phyloP scores from a whole-genome alignment of 2,113 vertebrate genomes.

The Forbesichthys agassizii region DNA sequence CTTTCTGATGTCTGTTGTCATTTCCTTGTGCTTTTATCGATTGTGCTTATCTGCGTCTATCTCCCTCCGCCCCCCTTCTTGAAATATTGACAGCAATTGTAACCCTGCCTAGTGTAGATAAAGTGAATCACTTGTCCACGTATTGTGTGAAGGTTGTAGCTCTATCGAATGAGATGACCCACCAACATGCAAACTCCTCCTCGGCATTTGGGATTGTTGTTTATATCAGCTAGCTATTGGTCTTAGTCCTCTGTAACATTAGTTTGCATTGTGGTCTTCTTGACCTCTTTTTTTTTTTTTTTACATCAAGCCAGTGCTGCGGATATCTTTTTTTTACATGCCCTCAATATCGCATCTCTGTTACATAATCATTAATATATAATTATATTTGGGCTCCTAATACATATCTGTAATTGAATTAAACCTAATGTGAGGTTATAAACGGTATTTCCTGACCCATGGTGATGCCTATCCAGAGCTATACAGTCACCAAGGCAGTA shows the following conservation, averaged over 20 bases:
- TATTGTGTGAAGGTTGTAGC: conserved; percentile 21
- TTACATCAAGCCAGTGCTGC: conserved; percentile 30
- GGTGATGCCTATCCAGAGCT: conserved; percentile 26
- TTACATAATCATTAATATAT: no score
- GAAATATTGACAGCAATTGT: conserved; percentile 28
- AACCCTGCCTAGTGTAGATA: conserved; percentile 1
- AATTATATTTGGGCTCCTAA: no score
- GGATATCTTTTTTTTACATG: not conserved
- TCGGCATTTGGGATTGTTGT: conserved; percentile 54
- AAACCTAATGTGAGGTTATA: not conserved
- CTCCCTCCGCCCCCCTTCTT: conserved; percentile 22
- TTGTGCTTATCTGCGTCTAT: conserved; percentile 33
- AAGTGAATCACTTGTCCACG: not conserved
- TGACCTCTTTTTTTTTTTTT: conserved; percentile 22
- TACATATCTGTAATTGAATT: not conserved
- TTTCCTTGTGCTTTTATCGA: conserved; percentile 48
- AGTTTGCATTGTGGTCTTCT: conserved; percentile 16
- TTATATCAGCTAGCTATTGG: conserved; percentile 35
- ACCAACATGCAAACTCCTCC: conserved; percentile 39
- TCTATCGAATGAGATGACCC: conserved; percentile 51
- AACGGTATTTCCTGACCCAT: conserved; percentile 1
- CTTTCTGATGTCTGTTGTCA: conserved; percentile 34
- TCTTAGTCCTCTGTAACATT: not conserved
- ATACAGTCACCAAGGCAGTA: conserved; percentile 28
- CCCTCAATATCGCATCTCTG: no score